Evolutionary conservation across 2,888 invertebrate genomes (phyloP).

Genomic region (Dicranocentrus wangi): DNA sequence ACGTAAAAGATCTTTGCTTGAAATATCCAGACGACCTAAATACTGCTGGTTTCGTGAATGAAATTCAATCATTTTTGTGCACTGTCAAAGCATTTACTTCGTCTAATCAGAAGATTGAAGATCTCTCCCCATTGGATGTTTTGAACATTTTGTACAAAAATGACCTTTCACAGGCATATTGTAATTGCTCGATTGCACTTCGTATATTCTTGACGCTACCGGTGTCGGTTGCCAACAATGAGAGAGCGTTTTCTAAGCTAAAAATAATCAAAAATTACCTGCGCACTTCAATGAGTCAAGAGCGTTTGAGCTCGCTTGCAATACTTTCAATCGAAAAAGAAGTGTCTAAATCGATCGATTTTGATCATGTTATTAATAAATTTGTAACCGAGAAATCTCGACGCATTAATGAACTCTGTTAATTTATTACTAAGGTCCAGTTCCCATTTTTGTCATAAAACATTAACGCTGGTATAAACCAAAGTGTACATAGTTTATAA

Average conservation of each 20-base stretch:
- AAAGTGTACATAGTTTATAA: too few relatives aligned
- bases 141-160: slow-evolving; percentile 10
- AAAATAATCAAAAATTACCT: slow-evolving; percentile 44
- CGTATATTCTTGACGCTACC: slow-evolving; percentile 42
- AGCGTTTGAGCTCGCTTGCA: slow-evolving; percentile 13
- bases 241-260: slow-evolving; percentile 43
- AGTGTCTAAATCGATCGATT: background rate
- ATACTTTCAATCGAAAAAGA: slow-evolving; percentile 37
- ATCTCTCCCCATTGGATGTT: slow-evolving; percentile 12
- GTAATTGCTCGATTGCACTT: slow-evolving; percentile 7
- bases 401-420: background rate
- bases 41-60: background rate
- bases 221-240: slow-evolving; percentile 28
- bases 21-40: slow-evolving; percentile 10
- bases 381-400: slow-evolving; percentile 4
- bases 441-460: too few relatives aligned
- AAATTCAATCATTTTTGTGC: background rate
- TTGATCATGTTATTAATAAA: slow-evolving; percentile 12
- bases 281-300: slow-evolving; percentile 28
- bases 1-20: slow-evolving; percentile 10
- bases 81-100: background rate
- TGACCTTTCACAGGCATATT: background rate
- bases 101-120: too few relatives aligned
- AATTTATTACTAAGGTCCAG: too few relatives aligned
- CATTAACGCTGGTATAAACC: too few relatives aligned